phyloP scores from a whole-genome alignment of 2,797 vertebrate species.

The Amblyraja radiata region DNA sequence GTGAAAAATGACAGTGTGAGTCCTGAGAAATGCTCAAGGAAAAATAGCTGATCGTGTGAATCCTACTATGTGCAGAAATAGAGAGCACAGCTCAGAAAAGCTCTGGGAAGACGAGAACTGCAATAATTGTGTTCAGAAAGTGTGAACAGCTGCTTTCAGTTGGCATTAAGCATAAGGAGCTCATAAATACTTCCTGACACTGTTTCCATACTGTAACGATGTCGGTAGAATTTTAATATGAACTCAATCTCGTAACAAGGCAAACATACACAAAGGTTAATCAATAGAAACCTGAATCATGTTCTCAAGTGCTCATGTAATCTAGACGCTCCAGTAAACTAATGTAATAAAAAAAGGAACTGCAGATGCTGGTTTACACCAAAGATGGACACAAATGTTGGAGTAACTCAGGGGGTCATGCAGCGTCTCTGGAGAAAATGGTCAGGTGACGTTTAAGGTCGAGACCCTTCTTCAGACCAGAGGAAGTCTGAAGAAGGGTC shows the following conservation, averaged over 20 bases:
- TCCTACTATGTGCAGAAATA: not conserved
- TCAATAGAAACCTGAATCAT: not conserved
- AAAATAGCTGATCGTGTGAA: not conserved
- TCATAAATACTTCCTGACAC: not conserved
- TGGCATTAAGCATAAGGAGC: not conserved
- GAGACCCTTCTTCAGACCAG: too few relatives aligned
- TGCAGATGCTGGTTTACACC: too few relatives aligned
- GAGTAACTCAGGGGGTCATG: too few relatives aligned
- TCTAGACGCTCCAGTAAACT: not conserved
- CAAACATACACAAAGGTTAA: not conserved
- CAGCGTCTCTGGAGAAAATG: too few relatives aligned
- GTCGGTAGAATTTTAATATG: not conserved
- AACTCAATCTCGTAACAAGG: not conserved
- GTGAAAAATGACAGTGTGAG: not conserved
- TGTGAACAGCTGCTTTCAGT: not conserved
- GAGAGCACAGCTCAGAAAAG: not conserved
- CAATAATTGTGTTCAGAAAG: slow-evolving; percentile 19
- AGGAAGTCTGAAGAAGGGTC: too few relatives aligned
- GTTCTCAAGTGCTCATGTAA: not conserved
- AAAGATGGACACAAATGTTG: too few relatives aligned
- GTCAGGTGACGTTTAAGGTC: too few relatives aligned
- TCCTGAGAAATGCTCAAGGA: not conserved
- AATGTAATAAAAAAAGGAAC: too few relatives aligned
- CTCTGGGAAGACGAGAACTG: not conserved
- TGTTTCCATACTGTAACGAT: not conserved